Evolutionary conservation across 2,113 vertebrate species (phyloP), one percentile per base, ranked within the genome.

Genomic region (Collichthys lucidus): DNA sequence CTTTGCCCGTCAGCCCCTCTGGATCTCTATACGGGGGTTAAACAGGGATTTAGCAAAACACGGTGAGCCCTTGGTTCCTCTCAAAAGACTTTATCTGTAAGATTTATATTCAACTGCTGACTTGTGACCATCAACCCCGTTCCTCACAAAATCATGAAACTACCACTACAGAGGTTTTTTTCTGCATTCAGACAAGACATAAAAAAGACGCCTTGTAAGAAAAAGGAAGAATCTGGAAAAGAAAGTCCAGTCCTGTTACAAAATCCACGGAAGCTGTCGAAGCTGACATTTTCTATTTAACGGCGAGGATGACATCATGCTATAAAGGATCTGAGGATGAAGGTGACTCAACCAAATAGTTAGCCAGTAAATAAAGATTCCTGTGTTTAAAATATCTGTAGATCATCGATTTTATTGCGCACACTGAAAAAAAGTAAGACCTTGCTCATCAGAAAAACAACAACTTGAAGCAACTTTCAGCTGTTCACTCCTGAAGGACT

Each of bases 11-110:
- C 77, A 84, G 74, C 67, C 85, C 56, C 65, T 72, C 69, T 57
- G 74, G 79, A 86, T 87, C 88, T 86, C 71, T 83, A 84, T 79
- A 65, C 49, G 61, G 80, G 80, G 79, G 90, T 88, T 93, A 91
- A 89, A 92, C 31, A 77, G 68, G 80, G 88, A 89, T 93, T 93
- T 90, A 82, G 61, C 9, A 61, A 69, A 88, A 90, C 81, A 68
- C 24, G 19, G 75, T 77, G 83, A 85, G 83, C 75, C 76, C 82
- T 66, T 65, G 52, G 56, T 78, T 86, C 62, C 57, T 69, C 74
- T 61, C 70, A 35, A 57, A 84, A 89, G 55, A 89, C 70, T 90
- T 85, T 86, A 85, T 89, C 72, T 73, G 40, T 52, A 6, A 82
- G 61, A 91, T 92, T 90, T 77, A 82, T 76, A 86, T 92, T 89